Evolutionary conservation across 2,113 vertebrate genomes (phyloP), one percentile per base, ranked within the genome.

Genomic region (Nothobranchius kuhntae): DNA sequence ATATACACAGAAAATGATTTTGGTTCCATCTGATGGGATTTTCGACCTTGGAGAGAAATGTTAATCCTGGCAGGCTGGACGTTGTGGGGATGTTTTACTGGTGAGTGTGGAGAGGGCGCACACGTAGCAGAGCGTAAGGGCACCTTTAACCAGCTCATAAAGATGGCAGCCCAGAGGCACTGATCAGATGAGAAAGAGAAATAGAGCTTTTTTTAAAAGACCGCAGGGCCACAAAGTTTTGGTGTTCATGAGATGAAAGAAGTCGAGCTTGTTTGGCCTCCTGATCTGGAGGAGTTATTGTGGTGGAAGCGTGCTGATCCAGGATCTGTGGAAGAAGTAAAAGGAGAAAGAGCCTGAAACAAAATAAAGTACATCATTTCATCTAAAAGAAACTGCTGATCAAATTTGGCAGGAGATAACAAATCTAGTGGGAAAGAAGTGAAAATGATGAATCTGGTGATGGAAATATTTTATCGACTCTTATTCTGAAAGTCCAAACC

Each of bases 1-100:
- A 85, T 87, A 85, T 87, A 74, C 79, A 77, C 70, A 80, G 78
- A 86, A 84, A 90, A 86, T 89, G 84, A 78, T 85, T 89, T 88
- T 86, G 21, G 73, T 85, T 86, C 80, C 86, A 82, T 87, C 77
- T 86, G 86, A 88, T 89, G 86, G 82, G 86, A 83, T 87, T 90
- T 87, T 89, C 76, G 87, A 86, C 78, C 75, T 87, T 86, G 73
- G 66, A 83, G 66, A 85, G 81, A 80, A 86, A 82, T 86, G 84
- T 85, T 88, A 84, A 86, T 88, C 81, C 80, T 85, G 68, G 74
- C 76, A 76, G 67, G 68, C 45, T 57, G 80, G 78, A 75, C 73
- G 68, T 58, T 11, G 55, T 65, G 56, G 75, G 78, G 70, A 30
- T 51, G 68, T 85, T 81, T 75, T 75, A 72, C 53, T 53, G 65